Conservation (phyloP, 2,888 invertebrate species). For the Stictocephala bisonia region DNA sequence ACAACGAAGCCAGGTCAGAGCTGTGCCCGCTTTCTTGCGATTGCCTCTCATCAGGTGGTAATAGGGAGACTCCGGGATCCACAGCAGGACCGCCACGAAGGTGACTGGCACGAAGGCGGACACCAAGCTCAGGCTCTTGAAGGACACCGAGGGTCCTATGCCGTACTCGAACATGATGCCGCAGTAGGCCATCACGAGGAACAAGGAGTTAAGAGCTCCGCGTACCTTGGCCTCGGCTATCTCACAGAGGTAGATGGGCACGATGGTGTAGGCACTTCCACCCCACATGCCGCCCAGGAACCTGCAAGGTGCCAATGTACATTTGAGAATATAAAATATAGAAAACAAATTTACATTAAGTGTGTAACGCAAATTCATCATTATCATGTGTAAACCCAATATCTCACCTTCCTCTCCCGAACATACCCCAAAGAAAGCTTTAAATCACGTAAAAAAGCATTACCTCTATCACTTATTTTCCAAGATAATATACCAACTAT, state of each 20-base stretch:
- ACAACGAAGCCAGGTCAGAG: constrained; percentile 51
- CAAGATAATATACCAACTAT: too few species aligned
- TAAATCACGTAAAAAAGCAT: too few species aligned
- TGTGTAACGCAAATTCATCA: too few species aligned
- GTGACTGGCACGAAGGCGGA: constrained; percentile 67
- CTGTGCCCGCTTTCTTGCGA: constrained; percentile 65
- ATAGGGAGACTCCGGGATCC: constrained; percentile 74
- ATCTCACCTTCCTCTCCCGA: too few species aligned
- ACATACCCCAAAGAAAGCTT: too few species aligned
- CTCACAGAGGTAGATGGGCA: constrained; percentile 59
- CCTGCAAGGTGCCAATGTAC: not conserved
- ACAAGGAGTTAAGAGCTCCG: constrained; percentile 45
- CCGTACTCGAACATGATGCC: constrained; percentile 64
- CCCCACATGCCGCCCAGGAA: constrained; percentile 55
- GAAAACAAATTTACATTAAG: too few species aligned
- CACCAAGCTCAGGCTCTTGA: constrained; percentile 63
- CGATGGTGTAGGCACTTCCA: constrained; percentile 58
- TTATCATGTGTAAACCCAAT: too few species aligned
- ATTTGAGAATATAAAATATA: too few species aligned
- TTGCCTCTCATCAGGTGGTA: constrained; percentile 69
- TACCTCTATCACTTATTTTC: too few species aligned
- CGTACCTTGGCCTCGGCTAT: constrained; percentile 49
- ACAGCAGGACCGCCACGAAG: constrained; percentile 67
- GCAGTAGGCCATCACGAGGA: constrained; percentile 63
- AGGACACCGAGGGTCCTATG: constrained; percentile 63